Conservation (phyloP, 2,113 vertebrate genomes). For the Clarias batrachus region DNA sequence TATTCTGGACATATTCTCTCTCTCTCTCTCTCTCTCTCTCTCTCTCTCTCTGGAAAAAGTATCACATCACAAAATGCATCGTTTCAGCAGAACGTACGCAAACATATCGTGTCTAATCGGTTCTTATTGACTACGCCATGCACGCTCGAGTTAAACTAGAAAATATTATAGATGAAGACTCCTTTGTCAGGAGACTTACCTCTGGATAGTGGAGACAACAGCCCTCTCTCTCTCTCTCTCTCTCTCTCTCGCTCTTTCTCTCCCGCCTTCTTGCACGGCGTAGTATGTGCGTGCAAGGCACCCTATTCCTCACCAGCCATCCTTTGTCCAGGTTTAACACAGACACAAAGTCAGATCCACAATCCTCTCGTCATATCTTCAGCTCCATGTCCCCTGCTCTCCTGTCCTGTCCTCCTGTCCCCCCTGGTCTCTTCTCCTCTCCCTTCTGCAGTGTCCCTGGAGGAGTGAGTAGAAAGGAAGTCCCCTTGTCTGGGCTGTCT, state of each 20-base stretch:
- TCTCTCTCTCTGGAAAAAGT: slow-evolving; percentile 1
- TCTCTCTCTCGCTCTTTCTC: background rate
- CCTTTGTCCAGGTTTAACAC: slow-evolving; percentile 52
- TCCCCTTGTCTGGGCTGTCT: slow-evolving; percentile 68
- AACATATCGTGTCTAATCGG: background rate
- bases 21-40: slow-evolving; percentile 21
- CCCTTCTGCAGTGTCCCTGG: slow-evolving; percentile 51
- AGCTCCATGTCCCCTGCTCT: slow-evolving; percentile 40
- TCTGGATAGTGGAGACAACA: slow-evolving; percentile 32
- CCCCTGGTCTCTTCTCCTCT: slow-evolving; percentile 32
- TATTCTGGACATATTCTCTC: slow-evolving; percentile 24
- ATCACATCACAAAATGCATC: slow-evolving; percentile 9
- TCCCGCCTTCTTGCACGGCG: background rate
- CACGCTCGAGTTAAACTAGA: background rate
- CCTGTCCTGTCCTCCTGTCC: background rate
- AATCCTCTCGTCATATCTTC: slow-evolving; percentile 34
- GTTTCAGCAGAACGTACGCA: slow-evolving; percentile 8
- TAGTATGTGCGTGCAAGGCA: slow-evolving; percentile 37
- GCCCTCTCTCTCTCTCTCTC: slow-evolving; percentile 21
- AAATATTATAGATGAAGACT: slow-evolving; percentile 14
- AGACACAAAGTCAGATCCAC: slow-evolving; percentile 49
- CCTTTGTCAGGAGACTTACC: slow-evolving; percentile 48
- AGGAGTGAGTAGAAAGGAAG: slow-evolving; percentile 65
- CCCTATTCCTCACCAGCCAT: slow-evolving; percentile 41
- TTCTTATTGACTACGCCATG: background rate